Evolutionary conservation across 2,113 vertebrate genomes (phyloP), one percentile per base, ranked within the genome.

Genomic region (Etheostoma cragini): DNA sequence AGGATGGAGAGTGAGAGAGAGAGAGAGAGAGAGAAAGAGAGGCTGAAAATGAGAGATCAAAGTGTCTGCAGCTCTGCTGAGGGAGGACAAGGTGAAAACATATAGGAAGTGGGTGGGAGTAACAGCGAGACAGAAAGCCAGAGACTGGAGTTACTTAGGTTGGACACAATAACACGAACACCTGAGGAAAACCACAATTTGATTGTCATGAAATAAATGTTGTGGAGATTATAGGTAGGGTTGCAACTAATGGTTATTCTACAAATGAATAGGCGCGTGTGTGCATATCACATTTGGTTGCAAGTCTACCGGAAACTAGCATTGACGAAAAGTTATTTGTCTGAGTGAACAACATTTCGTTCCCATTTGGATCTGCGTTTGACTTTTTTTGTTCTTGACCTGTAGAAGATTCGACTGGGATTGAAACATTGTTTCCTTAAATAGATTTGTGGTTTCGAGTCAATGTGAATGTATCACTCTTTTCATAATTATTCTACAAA

Each of bases 11-110:
- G 33, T 47, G 56, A 45, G 56, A 50, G 38, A 73, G 57, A 63
- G 56, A 49, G 14, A 58, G 67, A 64, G 68, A 62, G 30, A 64
- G 42, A 66, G 46, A 68, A 52, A 66, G 52, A 58, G 38, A 60
- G 65, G 30, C 58, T 76, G 67, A 79, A 70, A 85, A 83, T 66
- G 72, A 85, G 62, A 72, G 47, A 85, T 78, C 65, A 80, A 66
- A 73, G 72, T 71, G 72, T 81, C 35, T 70, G 62, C 45, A 33
- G 78, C 22, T 42, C 56, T 47, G 62, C 73, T 61, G 78, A 76
- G 71, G 49, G 53, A 82, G 73, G 71, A 78, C 75, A 80, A 66
- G 74, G 72, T 82, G 71, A 76, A 74, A 73, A 82, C 47, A 19
- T 63, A 17, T 45, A 81, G 69, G 17, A 80, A 82, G 42, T 47